Evolutionary conservation across 2,888 invertebrate species (phyloP).

Genomic region (Dusona sp.): DNA sequence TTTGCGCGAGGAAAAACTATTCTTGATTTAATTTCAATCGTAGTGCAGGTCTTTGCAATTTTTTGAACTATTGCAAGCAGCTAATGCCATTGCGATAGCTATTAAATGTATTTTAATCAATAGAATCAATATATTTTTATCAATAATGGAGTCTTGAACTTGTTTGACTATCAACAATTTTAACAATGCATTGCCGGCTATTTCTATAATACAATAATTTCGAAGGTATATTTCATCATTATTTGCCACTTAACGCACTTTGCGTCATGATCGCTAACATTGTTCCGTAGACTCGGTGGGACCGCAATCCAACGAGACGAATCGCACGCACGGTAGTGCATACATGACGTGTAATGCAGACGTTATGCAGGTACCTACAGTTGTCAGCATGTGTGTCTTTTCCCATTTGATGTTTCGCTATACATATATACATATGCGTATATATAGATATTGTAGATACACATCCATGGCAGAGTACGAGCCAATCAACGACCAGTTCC

Average conservation of each 20-base stretch:
- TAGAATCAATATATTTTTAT: neutral
- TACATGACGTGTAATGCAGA: constrained; percentile 17
- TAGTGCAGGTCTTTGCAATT: neutral
- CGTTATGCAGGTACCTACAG: constrained; percentile 6
- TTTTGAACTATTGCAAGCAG: neutral
- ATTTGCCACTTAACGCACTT: constrained; percentile 10
- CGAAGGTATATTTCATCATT: constrained; percentile 15
- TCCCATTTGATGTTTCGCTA: constrained; percentile 19
- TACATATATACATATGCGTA: neutral
- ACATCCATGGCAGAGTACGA: constrained; percentile 8
- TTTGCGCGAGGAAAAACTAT: neutral
- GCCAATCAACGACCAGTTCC: constrained; percentile 51
- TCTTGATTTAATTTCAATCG: neutral
- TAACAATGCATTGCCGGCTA: neutral
- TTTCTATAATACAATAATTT: neutral
- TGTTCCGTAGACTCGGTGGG: constrained; percentile 20
- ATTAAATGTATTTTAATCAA: too few species aligned
- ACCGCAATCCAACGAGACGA: constrained; percentile 34
- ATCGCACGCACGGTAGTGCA: neutral
- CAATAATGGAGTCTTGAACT: neutral
- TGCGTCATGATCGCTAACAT: constrained; percentile 14
- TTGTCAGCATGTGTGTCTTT: constrained; percentile 12
- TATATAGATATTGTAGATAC: neutral
- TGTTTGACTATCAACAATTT: neutral
- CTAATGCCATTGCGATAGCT: too few species aligned